Percentiles rank a stretch among this genome's conserved stretches.
Evolutionary conservation across 2,797 vertebrate genomes (phyloP).

Genomic region (Sebastes vulpes): DNA sequence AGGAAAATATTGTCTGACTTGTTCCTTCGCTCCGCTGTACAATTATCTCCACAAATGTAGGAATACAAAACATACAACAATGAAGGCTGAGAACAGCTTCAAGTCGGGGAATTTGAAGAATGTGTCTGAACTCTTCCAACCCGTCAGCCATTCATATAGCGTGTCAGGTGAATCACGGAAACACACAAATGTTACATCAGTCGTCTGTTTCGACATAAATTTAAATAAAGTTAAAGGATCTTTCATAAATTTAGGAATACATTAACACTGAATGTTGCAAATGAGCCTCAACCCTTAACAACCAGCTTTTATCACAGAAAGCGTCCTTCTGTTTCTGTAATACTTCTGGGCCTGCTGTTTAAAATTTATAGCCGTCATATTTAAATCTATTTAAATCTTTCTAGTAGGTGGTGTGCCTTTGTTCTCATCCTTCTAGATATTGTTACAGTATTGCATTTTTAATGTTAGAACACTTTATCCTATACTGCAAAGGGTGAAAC

Average conservation of each 20-base stretch:
- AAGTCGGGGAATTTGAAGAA: constrained; percentile 11
- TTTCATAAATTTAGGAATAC: background rate
- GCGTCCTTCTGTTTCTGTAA: background rate
- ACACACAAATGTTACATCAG: background rate
- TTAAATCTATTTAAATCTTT: background rate
- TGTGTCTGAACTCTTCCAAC: background rate
- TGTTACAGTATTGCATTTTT: background rate
- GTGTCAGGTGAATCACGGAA: background rate
- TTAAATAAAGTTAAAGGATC: background rate
- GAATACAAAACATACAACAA: constrained; percentile 37
- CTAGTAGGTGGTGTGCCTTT: background rate
- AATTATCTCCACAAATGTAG: constrained; percentile 47
- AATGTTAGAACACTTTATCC: background rate
- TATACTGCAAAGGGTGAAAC: background rate
- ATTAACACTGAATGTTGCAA: background rate
- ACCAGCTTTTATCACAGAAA: background rate
- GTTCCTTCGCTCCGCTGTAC: constrained; percentile 49
- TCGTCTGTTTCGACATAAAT: background rate
- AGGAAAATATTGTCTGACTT: constrained; percentile 71
- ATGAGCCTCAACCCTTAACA: background rate
- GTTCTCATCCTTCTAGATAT: background rate
- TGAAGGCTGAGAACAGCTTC: constrained; percentile 17
- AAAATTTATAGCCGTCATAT: background rate
- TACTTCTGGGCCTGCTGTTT: background rate
- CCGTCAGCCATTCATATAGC: constrained; percentile 1